Base-by-base conservation (phyloP, 2,888 invertebrate genomes). In the Autographa pulchrina region DNA sequence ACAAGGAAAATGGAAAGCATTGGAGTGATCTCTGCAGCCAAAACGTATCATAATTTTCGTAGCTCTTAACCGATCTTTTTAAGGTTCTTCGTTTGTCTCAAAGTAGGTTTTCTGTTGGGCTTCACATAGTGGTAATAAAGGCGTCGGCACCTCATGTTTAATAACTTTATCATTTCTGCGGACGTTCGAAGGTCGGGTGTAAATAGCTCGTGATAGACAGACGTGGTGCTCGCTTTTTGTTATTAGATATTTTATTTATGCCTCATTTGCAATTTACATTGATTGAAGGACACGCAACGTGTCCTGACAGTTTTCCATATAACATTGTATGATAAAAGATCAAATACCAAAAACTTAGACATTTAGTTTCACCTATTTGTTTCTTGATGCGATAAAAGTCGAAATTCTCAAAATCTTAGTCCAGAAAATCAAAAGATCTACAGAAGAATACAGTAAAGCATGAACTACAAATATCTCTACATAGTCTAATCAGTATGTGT, bases 141-240 rank as follows among this genome's bases (percentile, higher is more conserved):
- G 63, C 56, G 68, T 78, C 62, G 77, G 67, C 78, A 76, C 64
- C 61, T 72, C 77, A 48, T 78, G 65, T 80, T 80, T 69, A 76
- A 78, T 78, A 69, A 67, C 68, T 76, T 48, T 69, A 72, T 78
- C 66, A 80, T 72, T 31, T 62, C 48, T 52, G 52, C 52, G 31
- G 62, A 62, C 56, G 66, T 52, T n/a, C 52, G 80, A 76, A 80
- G 80, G 77, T 76, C 68, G 31, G 35, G 62, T 63, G 64, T 67
- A 68, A 80, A 69, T 56, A 80, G 18, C 62, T 72, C 48, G n/a
- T 56, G 71, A 68, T 9, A 41, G 59, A 61, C 61, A 59, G 56
- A 52, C n/a, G 16, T 59, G 16, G 38, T 35, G 32, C 41, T 62
- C 1, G 18, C 13, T 41, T 74, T 76, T 76, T 73, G 60, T 43